phyloP scores from a whole-genome alignment of 2,888 invertebrate species.

The Mesorhabditis spiculigera region DNA sequence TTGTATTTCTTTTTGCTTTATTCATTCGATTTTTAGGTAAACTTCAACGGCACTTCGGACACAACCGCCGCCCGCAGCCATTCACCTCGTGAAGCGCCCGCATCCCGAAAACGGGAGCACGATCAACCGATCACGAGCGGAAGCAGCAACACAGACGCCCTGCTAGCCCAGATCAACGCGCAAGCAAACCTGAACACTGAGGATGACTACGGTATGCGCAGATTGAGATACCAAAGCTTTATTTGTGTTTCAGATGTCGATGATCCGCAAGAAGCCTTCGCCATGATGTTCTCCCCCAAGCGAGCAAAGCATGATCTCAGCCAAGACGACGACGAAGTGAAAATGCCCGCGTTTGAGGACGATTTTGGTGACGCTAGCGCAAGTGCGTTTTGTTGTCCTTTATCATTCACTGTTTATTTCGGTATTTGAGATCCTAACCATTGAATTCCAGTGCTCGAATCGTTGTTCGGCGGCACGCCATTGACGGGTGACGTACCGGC shows the following conservation, averaged over 20 bases:
- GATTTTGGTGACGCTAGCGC: slow-evolving; percentile 10
- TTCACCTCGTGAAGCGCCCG: background rate
- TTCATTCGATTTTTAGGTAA: background rate
- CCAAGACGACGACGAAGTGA: background rate
- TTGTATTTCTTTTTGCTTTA: background rate
- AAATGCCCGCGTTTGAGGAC: background rate
- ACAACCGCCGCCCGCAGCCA: background rate
- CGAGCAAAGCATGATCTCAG: background rate
- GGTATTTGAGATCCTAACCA: slow-evolving; percentile 1
- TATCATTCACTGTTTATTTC: background rate
- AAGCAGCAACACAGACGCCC: slow-evolving; percentile 22
- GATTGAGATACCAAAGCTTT: no score
- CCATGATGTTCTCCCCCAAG: background rate
- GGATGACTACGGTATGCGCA: background rate
- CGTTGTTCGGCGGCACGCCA: background rate
- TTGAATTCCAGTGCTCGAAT: background rate
- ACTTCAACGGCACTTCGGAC: slow-evolving; percentile 2
- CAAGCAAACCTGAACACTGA: slow-evolving; percentile 9
- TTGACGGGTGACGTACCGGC: background rate
- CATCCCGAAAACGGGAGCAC: background rate
- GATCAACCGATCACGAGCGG: slow-evolving; percentile 13
- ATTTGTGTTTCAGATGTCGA: background rate
- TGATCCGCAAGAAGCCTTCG: background rate
- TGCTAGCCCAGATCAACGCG: slow-evolving; percentile 31
- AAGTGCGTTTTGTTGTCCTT: background rate